Evolutionary conservation across 2,797 vertebrate species (phyloP), one percentile per base, ranked within the genome.

Genomic region (Cossypha polioptera): DNA sequence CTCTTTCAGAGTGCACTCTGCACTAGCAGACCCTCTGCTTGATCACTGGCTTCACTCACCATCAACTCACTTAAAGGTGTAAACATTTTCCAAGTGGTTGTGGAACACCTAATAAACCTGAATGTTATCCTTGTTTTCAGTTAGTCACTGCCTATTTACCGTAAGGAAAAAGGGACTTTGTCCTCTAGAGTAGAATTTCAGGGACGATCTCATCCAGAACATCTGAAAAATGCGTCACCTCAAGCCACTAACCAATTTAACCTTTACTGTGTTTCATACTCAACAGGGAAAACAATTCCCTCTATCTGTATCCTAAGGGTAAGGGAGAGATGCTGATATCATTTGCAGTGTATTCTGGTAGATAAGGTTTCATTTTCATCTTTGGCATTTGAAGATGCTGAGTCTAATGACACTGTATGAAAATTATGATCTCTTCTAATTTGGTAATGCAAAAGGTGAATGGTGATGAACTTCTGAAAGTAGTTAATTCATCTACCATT

Each of bases 151-250:
- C 18, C 58, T 96, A 61, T 80, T 80, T 92, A 89, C 66, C 62
- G 31, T 54, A 61, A 61, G 19, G 15, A 73, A 72, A 95, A 82
- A 68, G 76, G 40, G 36, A 86, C 92, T 97, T 92, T 93, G 87
- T 93, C 67, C 90, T 92, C 75, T 61, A 88, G 80, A 92, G 83
- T 81, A 95, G 86, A 96, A 91, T 95, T 97, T 96, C 92, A 87
- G 84, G 83, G 76, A 65, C 4, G 6, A 71, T 86, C 86, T 95
- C 95, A 92, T 77, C 94, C 79, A 96, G 91, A 84, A 77, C 55
- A 28, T 94, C 78, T 96, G 86, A 96, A 97, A 97, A 79, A 95
- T 94, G 43, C 81, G 86, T 92, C 84, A 97, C 69, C 78, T 88
- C 63, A 66, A 96, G 53, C 54, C 71, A 92, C 68, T 54, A 90